Base-by-base conservation (phyloP, 2,797 vertebrate genomes). In the Pangasius mekongensis region DNA sequence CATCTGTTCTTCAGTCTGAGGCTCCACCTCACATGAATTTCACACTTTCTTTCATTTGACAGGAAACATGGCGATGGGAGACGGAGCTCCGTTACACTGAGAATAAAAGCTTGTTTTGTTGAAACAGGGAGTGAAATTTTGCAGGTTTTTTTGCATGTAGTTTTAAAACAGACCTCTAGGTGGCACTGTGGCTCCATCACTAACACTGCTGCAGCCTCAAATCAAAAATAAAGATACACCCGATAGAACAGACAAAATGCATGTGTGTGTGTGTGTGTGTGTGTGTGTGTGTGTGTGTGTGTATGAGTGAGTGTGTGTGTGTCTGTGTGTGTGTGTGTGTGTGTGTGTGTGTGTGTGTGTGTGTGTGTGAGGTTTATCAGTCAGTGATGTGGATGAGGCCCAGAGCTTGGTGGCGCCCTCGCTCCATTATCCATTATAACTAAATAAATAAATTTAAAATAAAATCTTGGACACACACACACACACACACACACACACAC, bases 281-380 rank as follows among this genome's bases (percentile, higher is more conserved):
- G 71, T 73, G 36, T 36, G 71, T 71, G 62, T 24, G 39, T 47
- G 71, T 76, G 56, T n/a, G n/a, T n/a, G n/a, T n/a, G n/a, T n/a
- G n/a, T n/a, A n/a, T n/a, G n/a, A n/a, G n/a, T n/a, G n/a, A n/a
- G n/a, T n/a, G n/a, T n/a, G n/a, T n/a, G n/a, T n/a, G n/a, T n/a
- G n/a, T n/a, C n/a, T 66, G 82, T 84, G 88, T 86, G 80, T 84
- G 84, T 84, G 81, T 54, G 56, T 76, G 83, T 64, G 60, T 33
- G 33, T 54, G 18, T 3, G 39, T 3, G 39, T 3, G 33, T 49
- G 47, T 80, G 78, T 77, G 81, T 84, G 54, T 49, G 83, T 89
- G 80, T 47, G 56, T 62, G 83, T 64, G 60, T 27, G 39, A 62
- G 24, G 22, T 64, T 66, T 69, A 36, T 39, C 33, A 22, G 6